These are phyloP conservation scores for Salmo trutta DNA, from an alignment of 2,797 vertebrate species.

Conservation along the genomic window DNA sequence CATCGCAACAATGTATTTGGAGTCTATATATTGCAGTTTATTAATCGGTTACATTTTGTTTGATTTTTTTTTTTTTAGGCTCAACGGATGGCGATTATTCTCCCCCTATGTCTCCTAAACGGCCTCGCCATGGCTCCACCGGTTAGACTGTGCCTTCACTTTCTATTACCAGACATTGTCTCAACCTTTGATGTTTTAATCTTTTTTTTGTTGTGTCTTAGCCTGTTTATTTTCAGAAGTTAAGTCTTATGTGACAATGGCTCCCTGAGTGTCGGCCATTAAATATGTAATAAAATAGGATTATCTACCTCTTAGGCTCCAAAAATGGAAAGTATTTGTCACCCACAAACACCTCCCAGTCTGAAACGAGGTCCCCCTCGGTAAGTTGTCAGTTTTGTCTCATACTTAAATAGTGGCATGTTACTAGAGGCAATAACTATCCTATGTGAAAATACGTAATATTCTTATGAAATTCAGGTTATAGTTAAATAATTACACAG, in stretches of 20 bases:
- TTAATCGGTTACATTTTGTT: conserved; percentile 4
- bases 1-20: background rate
- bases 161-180: conserved; percentile 16
- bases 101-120: conserved; percentile 41
- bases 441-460: background rate
- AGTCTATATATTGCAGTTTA: background rate
- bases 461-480: background rate
- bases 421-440: background rate
- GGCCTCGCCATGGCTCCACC: conserved; percentile 18
- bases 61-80: conserved; percentile 40
- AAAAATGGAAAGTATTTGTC: conserved; percentile 74
- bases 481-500: background rate
- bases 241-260: conserved; percentile 61
- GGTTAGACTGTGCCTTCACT: conserved; percentile 35
- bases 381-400: conserved; percentile 76
- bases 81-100: conserved; percentile 40
- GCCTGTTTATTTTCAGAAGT: conserved; percentile 38
- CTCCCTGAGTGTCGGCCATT: conserved; percentile 58
- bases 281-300: conserved; percentile 61
- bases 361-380: conserved; percentile 71
- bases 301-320: conserved; percentile 75
- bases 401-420: conserved; percentile 11
- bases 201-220: conserved; percentile 23
- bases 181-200: conserved; percentile 23
- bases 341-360: conserved; percentile 63